Conservation (phyloP, 2,113 vertebrate genomes). For the Rana temporaria region DNA sequence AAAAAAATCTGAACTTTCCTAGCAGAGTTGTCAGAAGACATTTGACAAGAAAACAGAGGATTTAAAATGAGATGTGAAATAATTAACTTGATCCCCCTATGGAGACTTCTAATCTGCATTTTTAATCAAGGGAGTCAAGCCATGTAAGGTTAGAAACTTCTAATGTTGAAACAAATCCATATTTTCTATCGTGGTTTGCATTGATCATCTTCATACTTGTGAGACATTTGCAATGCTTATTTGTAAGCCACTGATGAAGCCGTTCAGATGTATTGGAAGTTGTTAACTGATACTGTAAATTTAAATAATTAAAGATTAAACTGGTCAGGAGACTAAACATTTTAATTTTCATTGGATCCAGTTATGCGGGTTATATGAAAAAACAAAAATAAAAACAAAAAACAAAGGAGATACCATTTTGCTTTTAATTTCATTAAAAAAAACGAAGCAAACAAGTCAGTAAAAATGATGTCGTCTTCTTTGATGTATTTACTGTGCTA, state of each 20-base stretch:
- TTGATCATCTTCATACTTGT: constrained; percentile 11
- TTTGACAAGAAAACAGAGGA: background rate
- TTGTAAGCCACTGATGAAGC: constrained; percentile 9
- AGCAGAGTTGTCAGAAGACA: background rate
- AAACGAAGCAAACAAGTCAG: no score
- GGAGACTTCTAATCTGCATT: background rate
- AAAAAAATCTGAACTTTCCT: background rate
- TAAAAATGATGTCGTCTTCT: no score
- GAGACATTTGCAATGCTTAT: background rate
- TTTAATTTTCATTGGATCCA: no score
- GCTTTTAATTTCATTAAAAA: no score
- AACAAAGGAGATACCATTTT: no score
- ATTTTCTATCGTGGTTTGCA: constrained; percentile 6
- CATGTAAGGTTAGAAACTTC: constrained; percentile 16
- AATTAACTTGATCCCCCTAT: background rate
- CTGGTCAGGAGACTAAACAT: no score
- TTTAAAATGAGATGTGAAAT: background rate
- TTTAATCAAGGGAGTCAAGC: background rate
- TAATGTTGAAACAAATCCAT: constrained; percentile 9
- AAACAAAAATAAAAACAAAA: no score
- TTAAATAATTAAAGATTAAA: no score
- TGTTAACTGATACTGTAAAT: no score
- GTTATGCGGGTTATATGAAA: no score
- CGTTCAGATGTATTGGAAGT: constrained; percentile 1
- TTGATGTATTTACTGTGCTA: no score